Evolutionary conservation across 53 echinoderm and acorn worm species (phyloP), one percentile per base, ranked within the genome.

Genomic region (Luidia sarsii): DNA sequence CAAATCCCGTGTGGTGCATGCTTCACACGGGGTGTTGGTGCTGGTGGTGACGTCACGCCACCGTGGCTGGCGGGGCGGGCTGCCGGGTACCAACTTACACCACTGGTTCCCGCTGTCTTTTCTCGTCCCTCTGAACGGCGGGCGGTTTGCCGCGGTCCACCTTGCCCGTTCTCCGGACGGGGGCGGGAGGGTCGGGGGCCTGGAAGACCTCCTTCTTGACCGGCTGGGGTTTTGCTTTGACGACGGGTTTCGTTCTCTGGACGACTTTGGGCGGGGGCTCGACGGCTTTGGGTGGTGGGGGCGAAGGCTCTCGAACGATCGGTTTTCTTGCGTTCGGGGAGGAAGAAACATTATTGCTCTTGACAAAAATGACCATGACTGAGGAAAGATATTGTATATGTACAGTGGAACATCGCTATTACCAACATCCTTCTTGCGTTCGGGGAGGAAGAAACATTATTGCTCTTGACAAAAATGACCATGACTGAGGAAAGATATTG

Each of bases 81-180:
- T 35, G 28, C 57, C n/a, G n/a, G 54, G 55, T 37, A 63, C 63
- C 77, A 60, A 77, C 77, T 77, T 77, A 77, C 77, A 60, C 60
- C 33, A 60, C 57, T 29, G 30, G 16, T 77, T 57, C 33, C 36
- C 9, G 39, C n/a, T 23, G 54, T 38, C 33, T 56, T 48, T 75
- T 61, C 41, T 59, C 60, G 23, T 75, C 61, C 46, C 21, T 75
- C 32, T 75, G 60, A 37, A 31, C 31, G 45, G 45, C 61, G 11
- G 9, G n/a, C 59, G 80, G 64, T 39, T 93, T 90, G n/a, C n/a
- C n/a, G n/a, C 39, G 60, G 14, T 87, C 83, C 33, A 80, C 43
- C 64, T 85, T 80, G 69, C 67, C 75, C 14, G 79, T 64, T 71
- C 33, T 77, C 65, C 56, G 65, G 35, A 84, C 53, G 50, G 33